Percentiles rank a stretch among this genome's conserved stretches.
Conservation (phyloP, 2,113 vertebrate genomes). For the Amphiprion ocellaris region DNA sequence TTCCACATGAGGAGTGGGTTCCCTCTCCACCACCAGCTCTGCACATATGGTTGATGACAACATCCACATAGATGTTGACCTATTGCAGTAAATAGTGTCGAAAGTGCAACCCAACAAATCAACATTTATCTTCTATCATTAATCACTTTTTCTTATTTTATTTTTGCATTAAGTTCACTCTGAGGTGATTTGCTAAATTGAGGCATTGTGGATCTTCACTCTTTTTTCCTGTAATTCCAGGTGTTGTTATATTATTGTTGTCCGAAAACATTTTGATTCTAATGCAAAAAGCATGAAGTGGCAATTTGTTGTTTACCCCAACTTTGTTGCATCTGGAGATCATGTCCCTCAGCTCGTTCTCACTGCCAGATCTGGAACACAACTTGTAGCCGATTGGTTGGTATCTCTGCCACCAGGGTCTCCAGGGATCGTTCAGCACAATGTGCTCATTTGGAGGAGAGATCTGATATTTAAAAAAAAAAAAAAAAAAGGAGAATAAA, state of each 20-base stretch:
- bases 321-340: constrained; percentile 94
- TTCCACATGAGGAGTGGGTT: constrained; percentile 83
- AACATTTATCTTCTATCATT: background rate
- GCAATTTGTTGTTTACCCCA: constrained; percentile 84
- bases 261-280: background rate
- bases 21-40: constrained; percentile 73
- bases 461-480: constrained; percentile 79
- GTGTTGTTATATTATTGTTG: too few species aligned
- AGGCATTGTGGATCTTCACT: too few species aligned
- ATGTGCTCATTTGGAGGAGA: constrained; percentile 65
- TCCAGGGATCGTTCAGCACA: too few species aligned
- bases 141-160: background rate
- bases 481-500: background rate
- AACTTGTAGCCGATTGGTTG: too few species aligned
- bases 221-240: background rate
- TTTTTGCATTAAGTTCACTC: background rate
- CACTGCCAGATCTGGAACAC: constrained; percentile 36
- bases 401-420: too few species aligned
- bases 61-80: constrained; percentile 94
- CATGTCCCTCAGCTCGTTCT: constrained; percentile 92
- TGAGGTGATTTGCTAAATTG: background rate
- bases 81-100: constrained; percentile 51
- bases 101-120: background rate
- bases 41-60: constrained; percentile 95
- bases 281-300: background rate